phyloP scores from a whole-genome alignment of 2,888 invertebrate genomes.

The Oxystoma pomonae region DNA sequence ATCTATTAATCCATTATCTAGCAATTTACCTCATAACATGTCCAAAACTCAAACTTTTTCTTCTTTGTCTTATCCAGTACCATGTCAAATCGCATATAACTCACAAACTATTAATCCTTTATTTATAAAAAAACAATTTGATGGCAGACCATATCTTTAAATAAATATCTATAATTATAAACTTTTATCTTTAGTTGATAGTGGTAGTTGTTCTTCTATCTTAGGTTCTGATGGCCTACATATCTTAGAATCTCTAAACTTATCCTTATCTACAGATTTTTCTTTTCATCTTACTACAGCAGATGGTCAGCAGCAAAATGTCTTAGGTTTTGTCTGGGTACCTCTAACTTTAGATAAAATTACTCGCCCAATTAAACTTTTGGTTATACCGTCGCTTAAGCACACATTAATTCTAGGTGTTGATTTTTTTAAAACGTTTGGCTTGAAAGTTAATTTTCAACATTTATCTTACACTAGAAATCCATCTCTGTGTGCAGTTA shows the following conservation, averaged over 20 bases:
- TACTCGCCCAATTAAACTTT: constrained; percentile 3
- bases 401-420: constrained; percentile 8
- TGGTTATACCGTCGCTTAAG: constrained; percentile 8
- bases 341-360: constrained; percentile 3
- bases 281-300: constrained; percentile 8
- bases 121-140: constrained; percentile 4
- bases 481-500: not conserved
- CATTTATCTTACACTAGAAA: not conserved
- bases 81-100: no score
- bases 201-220: constrained; percentile 4
- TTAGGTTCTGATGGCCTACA: constrained; percentile 8
- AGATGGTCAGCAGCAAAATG: constrained; percentile 7
- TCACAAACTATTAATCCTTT: constrained; percentile 4
- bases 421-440: constrained; percentile 6
- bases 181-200: constrained; percentile 10
- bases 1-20: no score
- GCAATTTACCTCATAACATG: no score
- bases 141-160: constrained; percentile 6
- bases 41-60: no score
- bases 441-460: constrained; percentile 4
- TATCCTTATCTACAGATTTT: constrained; percentile 1
- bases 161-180: not conserved
- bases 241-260: constrained; percentile 1
- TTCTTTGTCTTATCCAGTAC: no score
- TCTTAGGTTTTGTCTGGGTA: not conserved